A percentile compares a stretch with the other conserved stretches of the same genome.
phyloP scores from a whole-genome alignment of 2,113 vertebrate species.

The Plotosus lineatus region DNA sequence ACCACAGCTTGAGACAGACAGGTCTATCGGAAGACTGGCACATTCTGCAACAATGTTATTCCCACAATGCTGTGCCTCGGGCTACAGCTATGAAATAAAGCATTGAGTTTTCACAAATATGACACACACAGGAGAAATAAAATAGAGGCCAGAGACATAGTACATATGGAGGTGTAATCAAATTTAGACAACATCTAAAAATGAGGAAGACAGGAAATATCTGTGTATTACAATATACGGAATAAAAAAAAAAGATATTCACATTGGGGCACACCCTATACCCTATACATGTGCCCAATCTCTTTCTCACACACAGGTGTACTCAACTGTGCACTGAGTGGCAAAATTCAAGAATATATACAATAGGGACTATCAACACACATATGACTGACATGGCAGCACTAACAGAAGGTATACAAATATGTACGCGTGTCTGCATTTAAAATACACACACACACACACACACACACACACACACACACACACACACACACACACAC shows the following conservation, averaged over 20 bases:
- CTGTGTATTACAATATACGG: background rate
- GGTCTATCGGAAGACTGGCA: conserved; percentile 39
- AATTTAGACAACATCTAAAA: conserved; percentile 22
- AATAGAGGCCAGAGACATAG: conserved; percentile 21
- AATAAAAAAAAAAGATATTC: conserved; percentile 1
- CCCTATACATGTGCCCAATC: background rate
- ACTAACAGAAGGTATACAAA: background rate
- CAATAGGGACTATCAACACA: conserved; percentile 27
- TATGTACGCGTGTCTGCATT: background rate
- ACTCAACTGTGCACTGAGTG: background rate
- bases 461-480: background rate
- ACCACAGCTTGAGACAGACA: conserved; percentile 43
- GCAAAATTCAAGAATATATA: conserved; percentile 31
- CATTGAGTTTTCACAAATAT: conserved; percentile 49
- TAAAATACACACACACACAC: background rate
- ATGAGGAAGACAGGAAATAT: background rate
- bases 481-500: background rate
- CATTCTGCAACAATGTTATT: conserved; percentile 44
- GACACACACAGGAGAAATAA: conserved; percentile 13
- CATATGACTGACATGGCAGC: conserved; percentile 41
- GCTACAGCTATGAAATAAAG: conserved; percentile 50
- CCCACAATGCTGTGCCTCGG: conserved; percentile 34
- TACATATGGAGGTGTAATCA: background rate
- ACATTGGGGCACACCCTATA: background rate
- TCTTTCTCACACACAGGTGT: background rate